Evolutionary conservation across 2,888 invertebrate genomes (phyloP).

Genomic region (Nesidiocoris tenuis): DNA sequence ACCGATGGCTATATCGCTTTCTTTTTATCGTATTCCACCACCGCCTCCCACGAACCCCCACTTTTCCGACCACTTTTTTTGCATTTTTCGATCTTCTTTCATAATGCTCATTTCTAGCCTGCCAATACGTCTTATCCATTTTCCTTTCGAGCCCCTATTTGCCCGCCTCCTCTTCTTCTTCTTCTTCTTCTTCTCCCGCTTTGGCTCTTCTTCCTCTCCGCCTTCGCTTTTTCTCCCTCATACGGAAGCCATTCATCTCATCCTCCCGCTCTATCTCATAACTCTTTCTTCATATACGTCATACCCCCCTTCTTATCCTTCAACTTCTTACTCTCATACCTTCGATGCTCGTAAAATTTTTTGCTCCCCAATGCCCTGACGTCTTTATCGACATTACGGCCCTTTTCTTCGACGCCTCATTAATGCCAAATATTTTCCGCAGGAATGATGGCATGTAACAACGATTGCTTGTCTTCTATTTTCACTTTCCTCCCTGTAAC

Average conservation of each 20-base stretch:
- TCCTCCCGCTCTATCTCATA: not conserved
- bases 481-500: too few species aligned
- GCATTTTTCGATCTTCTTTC: constrained; percentile 14
- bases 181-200: not conserved
- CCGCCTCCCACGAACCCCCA: not conserved
- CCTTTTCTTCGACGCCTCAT: too few species aligned
- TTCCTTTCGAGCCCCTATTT: too few species aligned
- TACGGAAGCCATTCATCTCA: not conserved
- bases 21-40: not conserved
- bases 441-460: too few species aligned
- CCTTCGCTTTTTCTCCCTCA: not conserved
- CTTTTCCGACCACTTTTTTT: not conserved
- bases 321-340: not conserved
- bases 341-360: not conserved
- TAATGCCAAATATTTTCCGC: too few species aligned
- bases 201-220: not conserved
- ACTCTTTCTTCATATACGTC: not conserved
- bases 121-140: constrained; percentile 20
- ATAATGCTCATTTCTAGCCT: constrained; percentile 31
- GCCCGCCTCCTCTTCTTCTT: not conserved
- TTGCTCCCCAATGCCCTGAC: too few species aligned
- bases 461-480: too few species aligned
- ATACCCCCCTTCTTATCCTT: not conserved
- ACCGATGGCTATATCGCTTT: constrained; percentile 12
- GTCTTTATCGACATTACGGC: not conserved